Base-by-base conservation (phyloP, 1,140 invertebrate genomes). In the Parasteatoda tepidariorum region DNA sequence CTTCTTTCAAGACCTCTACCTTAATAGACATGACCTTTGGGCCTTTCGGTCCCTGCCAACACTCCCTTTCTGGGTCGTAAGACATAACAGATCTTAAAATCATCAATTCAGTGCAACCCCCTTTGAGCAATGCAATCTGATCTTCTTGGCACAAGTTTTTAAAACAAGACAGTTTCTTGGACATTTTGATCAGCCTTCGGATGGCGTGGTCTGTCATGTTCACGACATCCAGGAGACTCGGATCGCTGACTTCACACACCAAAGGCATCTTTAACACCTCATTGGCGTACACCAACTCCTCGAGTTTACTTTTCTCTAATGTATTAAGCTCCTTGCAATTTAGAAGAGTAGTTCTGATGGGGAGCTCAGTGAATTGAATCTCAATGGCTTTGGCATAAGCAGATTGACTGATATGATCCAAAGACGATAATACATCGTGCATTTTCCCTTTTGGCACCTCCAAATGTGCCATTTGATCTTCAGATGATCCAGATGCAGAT, bases 191-290 rank as follows among this genome's bases (percentile, higher is more conserved):
- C 26, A 98, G 90, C 48, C 96, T 90, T 75, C 96, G 90, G 85
- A 98, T 97, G 3, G 96, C 95, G 76, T 96, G 92, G 3, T 96
- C 95, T 0, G 96, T 97, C 87, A 98, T 90, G 89, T 97, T 96
- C 66, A 97, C 95, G 5, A 97, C 93, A 86, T 94, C 94, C 61
- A 96, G 89, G 1, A 97, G 88, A 41, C 92, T 71, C 30, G 83
- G 84, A 61, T 85, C 84, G 48, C 22, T 22, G 2, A 55, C 24
- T 9, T 57, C 76, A 57, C 76, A 85, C 0, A 38, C 28, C n/a
- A 96, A 90, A 26, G 95, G 95, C 62, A 93, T 93, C 85, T 94
- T 90, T 13, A 96, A 89, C 2, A 94, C 94, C 89, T 95, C 94
- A 88, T 95, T 95, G 0, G 95, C 95, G 2, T 95, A 91, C 61